phyloP scores from a whole-genome alignment of 2,113 vertebrate genomes.

The Austrofundulus limnaeus region DNA sequence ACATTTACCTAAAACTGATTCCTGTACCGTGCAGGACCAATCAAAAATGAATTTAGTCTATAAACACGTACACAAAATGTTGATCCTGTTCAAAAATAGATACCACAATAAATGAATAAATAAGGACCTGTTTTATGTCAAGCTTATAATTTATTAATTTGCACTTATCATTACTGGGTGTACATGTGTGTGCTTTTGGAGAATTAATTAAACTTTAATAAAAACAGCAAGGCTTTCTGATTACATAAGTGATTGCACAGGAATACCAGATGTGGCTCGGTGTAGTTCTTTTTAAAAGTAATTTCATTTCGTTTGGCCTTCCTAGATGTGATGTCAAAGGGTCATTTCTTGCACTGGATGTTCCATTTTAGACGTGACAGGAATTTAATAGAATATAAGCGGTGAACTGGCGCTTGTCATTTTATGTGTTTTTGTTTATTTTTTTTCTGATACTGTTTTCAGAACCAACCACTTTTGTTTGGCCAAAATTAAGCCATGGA shows the following conservation, averaged over 20 bases:
- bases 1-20: too few species aligned
- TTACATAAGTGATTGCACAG: background rate
- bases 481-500: background rate
- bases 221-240: background rate
- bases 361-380: background rate
- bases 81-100: too few species aligned
- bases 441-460: background rate
- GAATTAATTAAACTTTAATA: background rate
- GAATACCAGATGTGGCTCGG: background rate
- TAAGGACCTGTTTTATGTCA: too few species aligned
- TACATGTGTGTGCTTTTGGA: background rate
- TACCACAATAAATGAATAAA: too few species aligned
- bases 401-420: too few species aligned
- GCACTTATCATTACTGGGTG: background rate
- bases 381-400: background rate
- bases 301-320: background rate
- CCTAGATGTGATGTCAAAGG: slow-evolving; percentile 1
- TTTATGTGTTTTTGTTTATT: too few species aligned
- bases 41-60: too few species aligned
- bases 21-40: too few species aligned
- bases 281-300: background rate
- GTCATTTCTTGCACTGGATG: background rate
- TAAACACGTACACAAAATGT: too few species aligned
- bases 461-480: background rate
- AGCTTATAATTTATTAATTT: slow-evolving; percentile 1